Evolutionary conservation across 2,113 vertebrate genomes (phyloP).

Genomic region (Zosterops hypoxanthus): DNA sequence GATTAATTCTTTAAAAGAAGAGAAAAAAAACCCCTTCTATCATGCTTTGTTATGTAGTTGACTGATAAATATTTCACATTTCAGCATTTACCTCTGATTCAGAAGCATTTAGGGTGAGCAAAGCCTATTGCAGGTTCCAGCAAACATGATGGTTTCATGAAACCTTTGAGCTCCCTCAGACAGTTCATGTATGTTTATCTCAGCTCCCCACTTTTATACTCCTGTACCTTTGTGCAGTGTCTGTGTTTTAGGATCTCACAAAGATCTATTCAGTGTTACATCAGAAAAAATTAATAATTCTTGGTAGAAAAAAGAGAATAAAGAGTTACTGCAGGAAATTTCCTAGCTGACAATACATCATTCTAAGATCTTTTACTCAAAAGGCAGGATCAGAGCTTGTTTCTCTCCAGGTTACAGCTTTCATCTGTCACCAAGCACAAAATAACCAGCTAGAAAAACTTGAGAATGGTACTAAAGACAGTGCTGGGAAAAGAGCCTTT

Average conservation of each 20-base stretch:
- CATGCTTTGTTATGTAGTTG: not conserved
- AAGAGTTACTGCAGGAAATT: not conserved
- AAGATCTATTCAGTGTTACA: not conserved
- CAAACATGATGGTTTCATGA: not conserved
- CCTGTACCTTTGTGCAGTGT: not conserved
- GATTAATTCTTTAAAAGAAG: not conserved
- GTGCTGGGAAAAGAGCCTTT: not conserved
- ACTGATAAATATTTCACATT: not conserved
- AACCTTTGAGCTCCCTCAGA: not conserved
- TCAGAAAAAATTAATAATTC: not conserved
- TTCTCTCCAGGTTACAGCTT: slow-evolving; percentile 31
- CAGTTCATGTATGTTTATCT: not conserved
- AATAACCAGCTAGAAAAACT: not conserved
- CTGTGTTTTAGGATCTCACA: not conserved
- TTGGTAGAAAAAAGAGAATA: not conserved
- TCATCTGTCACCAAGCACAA: slow-evolving; percentile 11
- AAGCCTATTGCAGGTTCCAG: not conserved
- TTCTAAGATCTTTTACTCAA: not conserved
- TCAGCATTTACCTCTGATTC: not conserved
- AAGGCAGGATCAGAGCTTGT: slow-evolving; percentile 28
- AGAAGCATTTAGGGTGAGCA: not conserved
- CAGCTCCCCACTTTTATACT: not conserved
- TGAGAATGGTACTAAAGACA: not conserved
- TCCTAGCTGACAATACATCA: slow-evolving; percentile 1
- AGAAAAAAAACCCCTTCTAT: not conserved